Conservation (phyloP, 2,797 vertebrate species). For the Betta splendens region DNA sequence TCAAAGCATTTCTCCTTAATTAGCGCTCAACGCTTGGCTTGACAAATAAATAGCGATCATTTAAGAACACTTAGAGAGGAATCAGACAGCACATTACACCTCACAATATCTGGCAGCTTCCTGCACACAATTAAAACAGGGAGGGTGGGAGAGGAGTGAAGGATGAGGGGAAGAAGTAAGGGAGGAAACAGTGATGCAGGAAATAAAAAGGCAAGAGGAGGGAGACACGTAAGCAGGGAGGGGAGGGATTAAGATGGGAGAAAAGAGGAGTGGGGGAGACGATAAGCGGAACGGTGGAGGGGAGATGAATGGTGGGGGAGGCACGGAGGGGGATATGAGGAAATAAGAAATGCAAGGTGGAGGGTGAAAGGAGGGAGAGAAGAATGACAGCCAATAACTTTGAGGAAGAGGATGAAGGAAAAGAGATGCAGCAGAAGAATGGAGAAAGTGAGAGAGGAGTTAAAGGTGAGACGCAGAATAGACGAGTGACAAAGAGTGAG, state of each 20-base stretch:
- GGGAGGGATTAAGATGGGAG: neutral
- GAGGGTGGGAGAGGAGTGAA: neutral
- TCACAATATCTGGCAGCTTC: conserved; percentile 70
- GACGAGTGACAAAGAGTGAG: neutral
- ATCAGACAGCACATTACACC: conserved; percentile 79
- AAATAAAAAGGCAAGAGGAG: conserved; percentile 1
- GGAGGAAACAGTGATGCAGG: neutral
- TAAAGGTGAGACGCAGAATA: neutral
- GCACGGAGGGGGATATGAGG: neutral
- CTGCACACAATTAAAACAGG: conserved; percentile 50
- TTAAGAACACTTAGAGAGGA: conserved; percentile 79
- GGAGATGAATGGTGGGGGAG: neutral
- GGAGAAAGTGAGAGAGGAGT: no score
- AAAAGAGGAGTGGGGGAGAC: neutral
- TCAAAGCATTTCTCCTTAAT: conserved; percentile 77
- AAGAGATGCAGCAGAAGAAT: no score
- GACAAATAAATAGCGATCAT: conserved; percentile 79
- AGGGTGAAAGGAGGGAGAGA: neutral
- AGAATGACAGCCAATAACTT: no score
- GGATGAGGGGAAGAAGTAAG: conserved; percentile 8
- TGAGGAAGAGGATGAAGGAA: no score
- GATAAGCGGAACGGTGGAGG: neutral
- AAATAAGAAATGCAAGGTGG: neutral
- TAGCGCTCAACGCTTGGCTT: conserved; percentile 75
- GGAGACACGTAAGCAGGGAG: neutral